These are phyloP conservation scores for Florisuga fusca DNA, from an alignment of 2,797 vertebrate genomes.

Conservation along the genomic window DNA sequence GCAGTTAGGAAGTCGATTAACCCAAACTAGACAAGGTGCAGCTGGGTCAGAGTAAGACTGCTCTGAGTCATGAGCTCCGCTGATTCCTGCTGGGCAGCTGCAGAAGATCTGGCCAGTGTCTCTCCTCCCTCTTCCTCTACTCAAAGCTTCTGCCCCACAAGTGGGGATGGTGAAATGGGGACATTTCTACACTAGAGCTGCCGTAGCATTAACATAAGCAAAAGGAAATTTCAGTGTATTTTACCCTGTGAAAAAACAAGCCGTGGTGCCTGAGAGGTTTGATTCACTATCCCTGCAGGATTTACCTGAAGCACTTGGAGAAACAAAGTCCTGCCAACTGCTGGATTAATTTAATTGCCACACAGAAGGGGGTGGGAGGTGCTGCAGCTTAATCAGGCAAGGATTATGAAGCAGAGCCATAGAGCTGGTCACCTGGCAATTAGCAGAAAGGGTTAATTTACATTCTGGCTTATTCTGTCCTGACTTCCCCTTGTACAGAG, in stretches of 20 bases:
- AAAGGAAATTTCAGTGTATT: background rate
- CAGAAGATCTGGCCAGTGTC: background rate
- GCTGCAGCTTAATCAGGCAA: background rate
- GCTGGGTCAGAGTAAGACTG: background rate
- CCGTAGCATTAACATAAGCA: background rate
- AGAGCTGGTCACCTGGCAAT: background rate
- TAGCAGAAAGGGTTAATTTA: background rate
- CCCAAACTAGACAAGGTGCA: background rate
- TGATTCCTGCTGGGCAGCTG: background rate
- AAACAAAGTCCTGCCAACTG: background rate
- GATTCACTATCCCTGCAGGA: background rate
- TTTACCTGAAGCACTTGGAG: background rate
- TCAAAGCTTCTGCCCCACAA: background rate
- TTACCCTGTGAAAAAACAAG: background rate
- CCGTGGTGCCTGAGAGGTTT: background rate
- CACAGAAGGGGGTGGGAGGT: background rate
- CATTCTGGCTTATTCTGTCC: background rate
- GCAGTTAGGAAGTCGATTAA: background rate
- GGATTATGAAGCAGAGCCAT: background rate
- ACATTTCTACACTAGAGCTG: background rate
- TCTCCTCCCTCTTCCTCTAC: background rate
- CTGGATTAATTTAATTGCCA: background rate
- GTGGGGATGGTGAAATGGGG: accelerated
- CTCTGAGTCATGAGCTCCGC: background rate
- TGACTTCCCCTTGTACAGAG: background rate